A percentile compares a stretch with the other conserved stretches of the same genome.
Evolutionary conservation across 2,888 invertebrate genomes (phyloP).

Genomic region (Pocota personata): DNA sequence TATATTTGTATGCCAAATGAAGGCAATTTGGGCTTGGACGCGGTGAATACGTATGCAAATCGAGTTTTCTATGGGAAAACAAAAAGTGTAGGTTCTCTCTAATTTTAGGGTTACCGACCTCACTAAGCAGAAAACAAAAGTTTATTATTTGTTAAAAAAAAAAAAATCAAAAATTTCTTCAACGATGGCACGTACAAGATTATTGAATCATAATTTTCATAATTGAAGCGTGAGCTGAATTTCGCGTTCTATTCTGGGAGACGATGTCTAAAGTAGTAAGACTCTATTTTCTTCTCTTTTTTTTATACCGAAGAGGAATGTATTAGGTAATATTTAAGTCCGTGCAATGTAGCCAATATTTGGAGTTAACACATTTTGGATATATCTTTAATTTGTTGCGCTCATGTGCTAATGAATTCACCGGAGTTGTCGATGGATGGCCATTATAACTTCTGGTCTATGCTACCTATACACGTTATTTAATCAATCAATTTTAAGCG

Average conservation of each 20-base stretch:
- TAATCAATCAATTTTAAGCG: slow-evolving; percentile 17
- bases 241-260: neutral
- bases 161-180: slow-evolving; percentile 36
- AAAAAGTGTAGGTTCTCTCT: slow-evolving; percentile 7
- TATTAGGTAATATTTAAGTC: neutral
- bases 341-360: slow-evolving; percentile 2
- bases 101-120: slow-evolving; percentile 55
- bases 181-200: slow-evolving; percentile 51
- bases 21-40: slow-evolving; percentile 13
- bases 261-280: neutral
- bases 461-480: neutral
- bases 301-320: neutral
- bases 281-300: too few relatives aligned
- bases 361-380: slow-evolving; percentile 4
- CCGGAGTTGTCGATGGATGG: neutral
- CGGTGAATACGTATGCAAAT: slow-evolving; percentile 36
- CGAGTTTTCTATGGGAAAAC: slow-evolving; percentile 18
- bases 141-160: slow-evolving; percentile 31
- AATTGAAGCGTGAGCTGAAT: slow-evolving; percentile 49
- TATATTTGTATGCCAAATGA: slow-evolving; percentile 40
- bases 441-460: neutral
- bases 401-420: slow-evolving; percentile 30
- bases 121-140: slow-evolving; percentile 60
- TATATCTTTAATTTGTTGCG: slow-evolving; percentile 30
- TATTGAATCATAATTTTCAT: slow-evolving; percentile 49